These are phyloP conservation scores for Lates calcarifer DNA, from an alignment of 2,113 vertebrate genomes.

Conservation along the genomic window DNA sequence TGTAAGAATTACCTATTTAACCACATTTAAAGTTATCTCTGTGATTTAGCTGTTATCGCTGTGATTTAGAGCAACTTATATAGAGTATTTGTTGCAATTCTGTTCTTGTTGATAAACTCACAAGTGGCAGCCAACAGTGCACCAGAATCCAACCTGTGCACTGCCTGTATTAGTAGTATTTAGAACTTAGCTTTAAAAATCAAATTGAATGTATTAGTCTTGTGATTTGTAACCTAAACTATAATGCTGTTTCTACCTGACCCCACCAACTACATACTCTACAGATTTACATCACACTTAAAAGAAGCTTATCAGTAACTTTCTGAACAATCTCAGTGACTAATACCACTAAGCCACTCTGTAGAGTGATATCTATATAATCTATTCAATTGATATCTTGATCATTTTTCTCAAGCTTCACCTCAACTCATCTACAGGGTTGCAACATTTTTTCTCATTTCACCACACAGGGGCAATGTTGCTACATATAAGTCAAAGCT, in stretches of 20 bases:
- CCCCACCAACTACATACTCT: too few species aligned
- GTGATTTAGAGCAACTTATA: too few species aligned
- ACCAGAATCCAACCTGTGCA: too few species aligned
- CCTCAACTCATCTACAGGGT: neutral
- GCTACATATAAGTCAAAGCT: conserved; percentile 21
- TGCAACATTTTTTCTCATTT: neutral
- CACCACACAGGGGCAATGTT: conserved; percentile 77
- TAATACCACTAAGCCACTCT: neutral
- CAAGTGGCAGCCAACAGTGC: too few species aligned
- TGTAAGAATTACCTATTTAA: too few species aligned
- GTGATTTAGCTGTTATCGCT: too few species aligned
- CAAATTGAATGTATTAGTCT: neutral
- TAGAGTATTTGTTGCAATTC: too few species aligned
- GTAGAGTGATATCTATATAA: too few species aligned
- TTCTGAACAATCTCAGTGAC: neutral
- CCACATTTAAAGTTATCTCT: too few species aligned
- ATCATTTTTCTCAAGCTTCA: neutral
- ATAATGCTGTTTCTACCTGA: neutral
- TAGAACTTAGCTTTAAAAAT: neutral
- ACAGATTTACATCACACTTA: neutral
- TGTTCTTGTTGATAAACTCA: too few species aligned
- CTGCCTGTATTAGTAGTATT: too few species aligned
- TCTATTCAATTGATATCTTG: neutral
- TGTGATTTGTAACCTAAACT: neutral
- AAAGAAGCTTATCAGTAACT: too few species aligned